Evolutionary conservation across 2,888 invertebrate species (phyloP), one percentile per base, ranked within the genome.

Genomic region (Atherix ibis): DNA sequence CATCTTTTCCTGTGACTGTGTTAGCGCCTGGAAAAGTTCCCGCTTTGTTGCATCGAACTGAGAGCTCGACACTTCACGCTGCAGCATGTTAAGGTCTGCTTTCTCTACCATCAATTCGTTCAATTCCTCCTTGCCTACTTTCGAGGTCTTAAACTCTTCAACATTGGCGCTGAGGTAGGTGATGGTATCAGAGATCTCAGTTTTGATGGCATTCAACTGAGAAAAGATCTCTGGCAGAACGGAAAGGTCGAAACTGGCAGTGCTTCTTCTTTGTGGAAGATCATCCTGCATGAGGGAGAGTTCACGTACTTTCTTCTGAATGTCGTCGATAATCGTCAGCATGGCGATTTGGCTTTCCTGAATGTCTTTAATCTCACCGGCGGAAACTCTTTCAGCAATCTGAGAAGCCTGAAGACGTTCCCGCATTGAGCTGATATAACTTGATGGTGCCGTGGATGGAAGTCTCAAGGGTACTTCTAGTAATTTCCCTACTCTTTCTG

Each of bases 61-160:
- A 39, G 77, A 76, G 40, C 73, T 67, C 0, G 80, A 80, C 5
- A 81, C 80, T 50, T 82, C 82, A 26, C 73, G 65, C 35, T 78
- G 73, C 37, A 82, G 58, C 50, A 70, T 64, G 2, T 70, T 68
- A 32, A 73, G 63, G 50, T 82, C 80, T 1, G 79, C 81, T 54
- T 82, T 82, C 36, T 78, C 76, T 1, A 78, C 76, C 44, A 82
- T 62, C 2, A 77, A 71, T 39, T 77, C 76, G 37, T 73, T 71
- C 44, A 81, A 65, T 44, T 78, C 77, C 44, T 73, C 74, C 40
- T 73, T 72, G 44, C 80, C 76, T 4, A 79, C 68, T 54, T 81
- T 82, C 1, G 72, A 63, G 0, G 65, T 66, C 47, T 73, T 74
- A 40, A 81, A 48, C 10, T 50, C 49, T 0, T 46, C 42, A 3